Conservation (phyloP, 2,888 invertebrate genomes). For the Coenonympha glycerion region DNA sequence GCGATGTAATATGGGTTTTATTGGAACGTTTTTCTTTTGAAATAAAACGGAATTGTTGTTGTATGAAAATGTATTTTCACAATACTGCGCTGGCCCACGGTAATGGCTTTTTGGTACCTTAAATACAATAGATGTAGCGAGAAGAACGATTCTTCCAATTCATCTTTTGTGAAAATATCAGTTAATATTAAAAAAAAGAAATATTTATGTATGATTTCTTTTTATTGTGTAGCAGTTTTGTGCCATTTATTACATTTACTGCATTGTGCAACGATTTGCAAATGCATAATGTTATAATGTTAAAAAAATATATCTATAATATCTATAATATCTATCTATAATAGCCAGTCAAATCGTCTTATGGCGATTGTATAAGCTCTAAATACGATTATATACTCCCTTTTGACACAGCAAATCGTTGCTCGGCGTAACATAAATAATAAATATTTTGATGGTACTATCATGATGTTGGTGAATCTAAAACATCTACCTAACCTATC, state of each 20-base stretch:
- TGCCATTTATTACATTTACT: too few relatives aligned
- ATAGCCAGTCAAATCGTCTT: too few relatives aligned
- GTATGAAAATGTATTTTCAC: constrained; percentile 38
- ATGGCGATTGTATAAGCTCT: too few relatives aligned
- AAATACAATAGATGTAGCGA: constrained; percentile 30
- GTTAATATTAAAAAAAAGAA: neutral
- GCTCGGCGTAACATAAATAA: too few relatives aligned
- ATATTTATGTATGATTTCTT: neutral
- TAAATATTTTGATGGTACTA: too few relatives aligned
- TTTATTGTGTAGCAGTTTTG: neutral
- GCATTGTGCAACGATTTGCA: too few relatives aligned
- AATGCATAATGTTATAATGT: too few relatives aligned
- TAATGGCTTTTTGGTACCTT: constrained; percentile 26
- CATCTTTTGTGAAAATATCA: constrained; percentile 17
- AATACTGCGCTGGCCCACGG: constrained; percentile 22
- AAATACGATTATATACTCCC: too few relatives aligned
- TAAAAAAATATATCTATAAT: too few relatives aligned
- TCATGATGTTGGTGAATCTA: neutral
- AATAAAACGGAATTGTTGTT: constrained; percentile 54
- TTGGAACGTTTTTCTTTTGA: constrained; percentile 58
- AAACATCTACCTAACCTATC: neutral
- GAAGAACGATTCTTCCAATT: constrained; percentile 13
- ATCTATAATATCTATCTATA: too few relatives aligned
- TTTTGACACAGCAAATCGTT: too few relatives aligned
- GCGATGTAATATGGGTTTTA: constrained; percentile 62